Evolutionary conservation across 2,113 vertebrate genomes (phyloP).

Genomic region (Gavia stellata): DNA sequence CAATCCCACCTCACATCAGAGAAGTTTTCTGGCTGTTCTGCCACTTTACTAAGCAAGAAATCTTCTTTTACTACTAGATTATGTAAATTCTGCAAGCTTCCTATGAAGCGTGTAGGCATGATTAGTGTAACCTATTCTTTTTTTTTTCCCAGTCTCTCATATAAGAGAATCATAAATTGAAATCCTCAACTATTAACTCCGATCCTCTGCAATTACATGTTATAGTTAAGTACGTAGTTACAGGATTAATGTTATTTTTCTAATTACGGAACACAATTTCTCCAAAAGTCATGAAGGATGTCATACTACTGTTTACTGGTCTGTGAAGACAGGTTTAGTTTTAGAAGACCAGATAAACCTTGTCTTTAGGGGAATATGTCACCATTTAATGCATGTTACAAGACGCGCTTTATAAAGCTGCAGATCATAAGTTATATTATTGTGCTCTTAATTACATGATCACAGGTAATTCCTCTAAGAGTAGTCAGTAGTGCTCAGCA

Average conservation of each 20-base stretch:
- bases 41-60: background rate
- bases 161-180: background rate
- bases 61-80: background rate
- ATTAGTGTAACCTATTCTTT: background rate
- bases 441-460: background rate
- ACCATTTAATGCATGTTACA: background rate
- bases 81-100: background rate
- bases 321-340: background rate
- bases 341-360: background rate
- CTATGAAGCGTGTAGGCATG: background rate
- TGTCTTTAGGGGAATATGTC: background rate
- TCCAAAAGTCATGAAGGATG: background rate
- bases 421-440: background rate
- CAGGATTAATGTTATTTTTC: background rate
- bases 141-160: background rate
- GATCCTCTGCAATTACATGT: background rate
- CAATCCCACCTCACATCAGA: background rate
- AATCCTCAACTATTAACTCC: background rate
- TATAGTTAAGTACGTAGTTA: background rate
- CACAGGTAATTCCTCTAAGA: background rate
- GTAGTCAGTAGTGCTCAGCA: background rate
- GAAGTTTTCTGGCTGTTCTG: background rate
- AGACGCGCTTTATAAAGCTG: background rate
- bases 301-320: background rate
- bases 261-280: background rate